Conservation (phyloP, 2,888 invertebrate genomes). For the Eupithecia tripunctaria region DNA sequence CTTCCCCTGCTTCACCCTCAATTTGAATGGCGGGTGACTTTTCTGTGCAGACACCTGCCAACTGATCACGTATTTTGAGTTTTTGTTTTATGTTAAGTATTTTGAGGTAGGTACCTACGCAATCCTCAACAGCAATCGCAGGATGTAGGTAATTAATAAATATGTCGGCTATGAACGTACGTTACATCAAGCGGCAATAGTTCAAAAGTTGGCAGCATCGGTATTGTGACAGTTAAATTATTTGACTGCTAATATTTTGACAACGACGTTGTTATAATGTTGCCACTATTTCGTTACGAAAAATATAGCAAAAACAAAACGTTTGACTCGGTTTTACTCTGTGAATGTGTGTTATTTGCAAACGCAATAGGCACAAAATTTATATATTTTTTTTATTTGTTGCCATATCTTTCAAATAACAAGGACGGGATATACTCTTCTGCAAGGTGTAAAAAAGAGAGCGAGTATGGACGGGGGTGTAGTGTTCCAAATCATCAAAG, state of each 20-base stretch:
- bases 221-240: neutral
- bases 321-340: neutral
- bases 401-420: slow-evolving; percentile 1
- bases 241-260: neutral
- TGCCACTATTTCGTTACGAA: neutral
- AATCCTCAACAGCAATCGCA: too few species aligned
- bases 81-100: too few species aligned
- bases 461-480: slow-evolving; percentile 2
- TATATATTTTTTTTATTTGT: neutral
- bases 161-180: too few species aligned
- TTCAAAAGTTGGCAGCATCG: neutral
- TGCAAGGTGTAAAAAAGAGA: neutral
- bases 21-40: too few species aligned
- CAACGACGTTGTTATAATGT: neutral
- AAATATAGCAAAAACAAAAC: neutral
- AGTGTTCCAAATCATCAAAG: slow-evolving; percentile 1
- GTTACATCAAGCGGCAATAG: neutral
- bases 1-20: too few species aligned
- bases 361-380: too few species aligned
- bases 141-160: too few species aligned
- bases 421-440: neutral
- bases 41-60: too few species aligned
- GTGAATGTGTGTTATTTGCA: too few species aligned
- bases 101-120: too few species aligned
- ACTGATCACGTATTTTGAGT: too few species aligned